Percentiles rank a stretch among this genome's conserved stretches.
Evolutionary conservation across 2,797 vertebrate genomes (phyloP).

Genomic region (Avahi laniger): DNA sequence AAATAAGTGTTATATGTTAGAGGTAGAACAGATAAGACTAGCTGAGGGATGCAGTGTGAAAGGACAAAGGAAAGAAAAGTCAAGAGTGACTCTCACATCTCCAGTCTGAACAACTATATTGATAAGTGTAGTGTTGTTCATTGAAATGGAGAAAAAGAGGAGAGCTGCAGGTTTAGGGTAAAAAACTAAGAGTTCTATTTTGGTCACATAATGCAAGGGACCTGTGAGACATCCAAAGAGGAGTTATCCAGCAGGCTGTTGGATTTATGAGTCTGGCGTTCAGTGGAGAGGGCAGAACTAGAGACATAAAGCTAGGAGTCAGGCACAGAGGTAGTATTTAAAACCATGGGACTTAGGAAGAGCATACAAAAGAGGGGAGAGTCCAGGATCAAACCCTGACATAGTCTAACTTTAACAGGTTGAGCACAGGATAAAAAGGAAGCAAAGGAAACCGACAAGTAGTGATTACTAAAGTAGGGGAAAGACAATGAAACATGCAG

Average conservation of each 20-base stretch:
- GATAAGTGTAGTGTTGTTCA: background rate
- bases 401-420: background rate
- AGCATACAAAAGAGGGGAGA: background rate
- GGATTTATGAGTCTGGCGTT: background rate
- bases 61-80: background rate
- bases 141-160: background rate
- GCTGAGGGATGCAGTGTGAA: background rate
- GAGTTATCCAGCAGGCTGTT: background rate
- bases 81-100: background rate
- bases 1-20: background rate
- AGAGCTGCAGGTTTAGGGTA: background rate
- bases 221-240: background rate
- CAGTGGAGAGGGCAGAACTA: background rate
- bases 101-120: background rate
- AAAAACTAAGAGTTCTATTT: constrained; percentile 20
- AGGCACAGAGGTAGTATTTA: background rate
- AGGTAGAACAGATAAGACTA: background rate
- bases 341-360: background rate
- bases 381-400: background rate
- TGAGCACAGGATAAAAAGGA: background rate
- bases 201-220: background rate
- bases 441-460: background rate
- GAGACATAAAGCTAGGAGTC: background rate
- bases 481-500: background rate
- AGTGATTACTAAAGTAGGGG: background rate